These are phyloP conservation scores for Byasa hedistus DNA, from an alignment of 2,888 invertebrate genomes.

Conservation along the genomic window DNA sequence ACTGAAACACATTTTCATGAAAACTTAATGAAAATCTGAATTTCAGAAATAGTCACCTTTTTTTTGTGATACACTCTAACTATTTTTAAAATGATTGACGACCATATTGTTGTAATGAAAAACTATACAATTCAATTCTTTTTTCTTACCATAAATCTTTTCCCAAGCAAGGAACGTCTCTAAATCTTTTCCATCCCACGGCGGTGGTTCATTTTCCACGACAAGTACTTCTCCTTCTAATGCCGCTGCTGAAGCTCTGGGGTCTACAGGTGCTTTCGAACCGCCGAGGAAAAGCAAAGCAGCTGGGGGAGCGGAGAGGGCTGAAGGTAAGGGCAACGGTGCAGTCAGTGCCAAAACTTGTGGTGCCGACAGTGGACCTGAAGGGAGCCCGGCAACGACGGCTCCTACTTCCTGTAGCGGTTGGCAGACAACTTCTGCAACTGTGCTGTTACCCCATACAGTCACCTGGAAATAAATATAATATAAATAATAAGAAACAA, in stretches of 20 bases:
- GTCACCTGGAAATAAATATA: conserved; percentile 56
- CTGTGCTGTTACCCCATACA: conserved; percentile 65
- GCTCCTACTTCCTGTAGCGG: conserved; percentile 69
- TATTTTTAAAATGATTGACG: not conserved
- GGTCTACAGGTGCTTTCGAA: conserved; percentile 82
- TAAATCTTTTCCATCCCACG: conserved; percentile 77
- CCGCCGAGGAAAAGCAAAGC: conserved; percentile 81
- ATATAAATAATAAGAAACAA: not conserved
- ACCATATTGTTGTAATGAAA: not conserved
- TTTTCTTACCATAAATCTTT: conserved; percentile 68
- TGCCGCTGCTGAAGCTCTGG: conserved; percentile 77
- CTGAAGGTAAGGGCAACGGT: conserved; percentile 47
- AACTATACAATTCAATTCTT: not conserved
- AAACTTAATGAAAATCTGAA: not conserved
- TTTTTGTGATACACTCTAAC: not conserved
- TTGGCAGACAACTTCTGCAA: conserved; percentile 71
- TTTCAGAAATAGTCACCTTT: not conserved
- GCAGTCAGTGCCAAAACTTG: conserved; percentile 55
- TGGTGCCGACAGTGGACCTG: conserved; percentile 60
- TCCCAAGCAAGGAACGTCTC: conserved; percentile 73
- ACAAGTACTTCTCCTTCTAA: conserved; percentile 83
- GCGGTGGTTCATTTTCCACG: conserved; percentile 78
- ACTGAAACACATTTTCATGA: not conserved
- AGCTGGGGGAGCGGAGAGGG: conserved; percentile 53
- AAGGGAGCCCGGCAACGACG: conserved; percentile 61